Percentiles rank a stretch among this genome's conserved stretches.
phyloP scores from a whole-genome alignment of 1,140 invertebrate genomes.

The Chironomus striatipennis region DNA sequence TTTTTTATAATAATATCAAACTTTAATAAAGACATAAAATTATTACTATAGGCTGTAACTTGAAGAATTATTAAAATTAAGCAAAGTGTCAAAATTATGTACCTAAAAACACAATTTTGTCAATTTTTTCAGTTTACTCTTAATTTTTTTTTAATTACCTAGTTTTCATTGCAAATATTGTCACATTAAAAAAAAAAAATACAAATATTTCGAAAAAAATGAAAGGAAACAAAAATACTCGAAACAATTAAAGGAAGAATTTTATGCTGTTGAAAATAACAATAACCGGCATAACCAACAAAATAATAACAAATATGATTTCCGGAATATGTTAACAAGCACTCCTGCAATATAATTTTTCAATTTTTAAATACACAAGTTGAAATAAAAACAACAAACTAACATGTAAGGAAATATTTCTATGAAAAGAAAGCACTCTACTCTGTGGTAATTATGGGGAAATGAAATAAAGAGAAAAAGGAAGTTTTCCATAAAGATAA shows the following conservation, averaged over 20 bases:
- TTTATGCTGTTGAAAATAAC: background rate
- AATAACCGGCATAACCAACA: background rate
- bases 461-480: background rate
- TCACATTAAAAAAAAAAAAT: background rate
- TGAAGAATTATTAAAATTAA: too few species aligned
- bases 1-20: too few species aligned
- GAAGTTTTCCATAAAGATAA: too few species aligned
- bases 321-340: background rate
- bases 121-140: too few species aligned
- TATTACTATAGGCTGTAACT: too few species aligned
- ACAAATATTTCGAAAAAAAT: background rate
- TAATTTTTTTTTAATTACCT: too few species aligned
- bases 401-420: background rate
- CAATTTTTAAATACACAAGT: background rate
- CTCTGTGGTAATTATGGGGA: background rate
- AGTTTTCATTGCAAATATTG: background rate
- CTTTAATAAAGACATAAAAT: too few species aligned
- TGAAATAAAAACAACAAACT: background rate
- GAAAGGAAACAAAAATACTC: background rate
- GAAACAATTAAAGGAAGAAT: background rate
- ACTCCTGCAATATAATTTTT: background rate
- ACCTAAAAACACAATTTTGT: too few species aligned
- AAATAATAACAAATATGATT: background rate
- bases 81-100: too few species aligned
- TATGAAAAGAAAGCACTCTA: background rate